Base-by-base conservation (phyloP, 2,888 invertebrate species). In the Chrysolina oricalcia region DNA sequence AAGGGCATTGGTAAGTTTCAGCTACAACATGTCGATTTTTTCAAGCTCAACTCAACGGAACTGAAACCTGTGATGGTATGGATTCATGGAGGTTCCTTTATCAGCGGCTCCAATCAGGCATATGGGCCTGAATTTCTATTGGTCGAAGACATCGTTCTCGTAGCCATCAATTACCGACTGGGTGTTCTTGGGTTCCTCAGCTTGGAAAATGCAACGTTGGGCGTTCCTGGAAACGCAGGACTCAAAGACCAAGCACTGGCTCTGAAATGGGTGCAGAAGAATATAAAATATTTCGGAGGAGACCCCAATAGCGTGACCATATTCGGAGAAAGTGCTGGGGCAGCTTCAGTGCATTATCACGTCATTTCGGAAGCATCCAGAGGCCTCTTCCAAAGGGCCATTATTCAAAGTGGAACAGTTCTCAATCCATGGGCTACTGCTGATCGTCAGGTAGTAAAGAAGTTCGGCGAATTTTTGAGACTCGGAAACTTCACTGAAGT, bases 181-280 rank as follows among this genome's bases (percentile, higher is more conserved):
- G 91, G 90, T 27, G 83, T 89, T 79, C 72, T 75, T 89, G 90
- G 90, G n/a, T 91, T 91, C 73, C 85, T 91, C 35, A 88, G 88
- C 48, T 83, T 91, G 0, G 86, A 89, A 65, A 90, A 91, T 77
- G 82, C 87, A 9, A 83, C 87, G 4, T 82, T 91, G n/a, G 87
- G 88, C 66, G 87, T 91, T 66, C 90, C 90, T 0, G 91, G 91
- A 2, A 91, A 91, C 83, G 90, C 90, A 0, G 91, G 90, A 1
- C 84, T 91, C 0, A 91, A 91, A 84, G 91, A 91, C 82, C 89
- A 90, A 85, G 87, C 89, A 1, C 77, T 90, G 81, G 91, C 90
- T 0, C 78, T 91, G 46, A 89, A 89, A 77, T 91, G 91, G 91
- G 87, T 91, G 0, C 89, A 90, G 76, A 84, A 84, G 1, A 91